Percentiles rank a stretch among this genome's conserved stretches.
phyloP scores from a whole-genome alignment of 2,888 invertebrate genomes.

The Caenorhabditis sulstoni region DNA sequence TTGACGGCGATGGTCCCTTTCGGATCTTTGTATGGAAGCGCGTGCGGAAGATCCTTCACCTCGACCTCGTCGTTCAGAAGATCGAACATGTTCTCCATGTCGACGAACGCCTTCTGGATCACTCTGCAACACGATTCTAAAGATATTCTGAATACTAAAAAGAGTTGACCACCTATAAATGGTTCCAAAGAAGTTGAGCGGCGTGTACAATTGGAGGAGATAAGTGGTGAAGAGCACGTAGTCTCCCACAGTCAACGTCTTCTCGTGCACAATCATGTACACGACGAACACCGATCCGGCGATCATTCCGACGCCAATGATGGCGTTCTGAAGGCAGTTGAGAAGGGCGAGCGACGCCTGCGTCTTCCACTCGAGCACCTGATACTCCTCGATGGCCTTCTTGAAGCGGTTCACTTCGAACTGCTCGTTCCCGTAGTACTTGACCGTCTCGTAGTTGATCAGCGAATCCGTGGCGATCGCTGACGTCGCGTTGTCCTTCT shows the following conservation, averaged over 20 bases:
- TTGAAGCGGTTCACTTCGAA: slow-evolving; percentile 92
- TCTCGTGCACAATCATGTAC: slow-evolving; percentile 85
- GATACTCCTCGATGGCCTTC: slow-evolving; percentile 87
- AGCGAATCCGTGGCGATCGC: slow-evolving; percentile 92
- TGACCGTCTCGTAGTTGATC: slow-evolving; percentile 96
- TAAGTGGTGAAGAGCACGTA: slow-evolving; percentile 96
- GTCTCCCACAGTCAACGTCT: slow-evolving; percentile 85
- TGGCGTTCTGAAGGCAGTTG: slow-evolving; percentile 92
- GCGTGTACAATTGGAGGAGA: slow-evolving; percentile 90
- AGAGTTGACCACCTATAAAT: slow-evolving; percentile 97
- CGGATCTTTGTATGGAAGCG: slow-evolving; percentile 86
- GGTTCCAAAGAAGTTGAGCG: slow-evolving; percentile 97
- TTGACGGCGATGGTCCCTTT: slow-evolving; percentile 88
- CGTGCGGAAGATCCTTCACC: slow-evolving; percentile 87
- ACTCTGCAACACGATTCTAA: slow-evolving; percentile 83
- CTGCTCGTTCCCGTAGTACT: slow-evolving; percentile 94
- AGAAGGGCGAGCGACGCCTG: slow-evolving; percentile 90
- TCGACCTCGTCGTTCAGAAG: slow-evolving; percentile 91
- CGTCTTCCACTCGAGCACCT: slow-evolving; percentile 93
- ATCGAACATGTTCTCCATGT: slow-evolving; percentile 99
- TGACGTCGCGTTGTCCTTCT: slow-evolving; percentile 92
- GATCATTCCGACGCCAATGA: slow-evolving; percentile 90
- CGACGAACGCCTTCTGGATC: slow-evolving; percentile 96
- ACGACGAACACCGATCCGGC: slow-evolving; percentile 88
- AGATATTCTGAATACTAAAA: background rate